These are phyloP conservation scores for Zeuzera pyrina DNA, from an alignment of 2,888 invertebrate genomes.

Conservation along the genomic window DNA sequence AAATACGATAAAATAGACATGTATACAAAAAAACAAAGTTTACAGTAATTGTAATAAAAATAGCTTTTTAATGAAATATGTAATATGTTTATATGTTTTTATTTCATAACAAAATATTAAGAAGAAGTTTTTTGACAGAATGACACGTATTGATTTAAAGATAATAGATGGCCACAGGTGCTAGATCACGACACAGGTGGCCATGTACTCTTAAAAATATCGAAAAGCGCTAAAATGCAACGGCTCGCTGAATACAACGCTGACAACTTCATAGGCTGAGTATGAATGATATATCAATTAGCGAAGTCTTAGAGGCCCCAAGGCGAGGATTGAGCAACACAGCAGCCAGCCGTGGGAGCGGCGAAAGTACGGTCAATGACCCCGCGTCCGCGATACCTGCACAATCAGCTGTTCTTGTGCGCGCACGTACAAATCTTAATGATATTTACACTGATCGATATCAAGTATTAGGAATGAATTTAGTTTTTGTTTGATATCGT, in stretches of 20 bases:
- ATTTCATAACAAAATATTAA: no score
- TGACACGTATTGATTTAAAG: no score
- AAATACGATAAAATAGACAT: no score
- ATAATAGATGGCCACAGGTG: no score
- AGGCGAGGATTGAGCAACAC: slow-evolving; percentile 48
- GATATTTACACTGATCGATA: slow-evolving; percentile 26
- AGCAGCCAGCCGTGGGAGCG: slow-evolving; percentile 52
- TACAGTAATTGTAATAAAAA: no score
- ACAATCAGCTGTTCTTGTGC: slow-evolving; percentile 65
- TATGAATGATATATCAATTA: slow-evolving; percentile 17
- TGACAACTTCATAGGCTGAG: neutral
- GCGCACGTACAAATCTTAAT: slow-evolving; percentile 33
- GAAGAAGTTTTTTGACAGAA: no score
- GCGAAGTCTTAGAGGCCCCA: slow-evolving; percentile 37
- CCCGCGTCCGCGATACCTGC: slow-evolving; percentile 44
- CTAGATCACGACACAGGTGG: slow-evolving; percentile 8
- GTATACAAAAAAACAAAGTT: no score
- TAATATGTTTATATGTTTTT: no score
- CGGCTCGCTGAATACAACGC: neutral
- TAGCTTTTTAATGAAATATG: no score
- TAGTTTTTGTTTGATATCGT: no score
- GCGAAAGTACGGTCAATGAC: slow-evolving; percentile 68
- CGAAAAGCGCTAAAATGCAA: slow-evolving; percentile 20
- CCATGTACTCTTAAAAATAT: no score
- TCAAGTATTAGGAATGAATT: no score